Percentiles rank a stretch among this genome's conserved stretches.
These are phyloP conservation scores for Astropecten irregularis DNA, from an alignment of 53 echinoderm and acorn worm species.

Conservation along the genomic window DNA sequence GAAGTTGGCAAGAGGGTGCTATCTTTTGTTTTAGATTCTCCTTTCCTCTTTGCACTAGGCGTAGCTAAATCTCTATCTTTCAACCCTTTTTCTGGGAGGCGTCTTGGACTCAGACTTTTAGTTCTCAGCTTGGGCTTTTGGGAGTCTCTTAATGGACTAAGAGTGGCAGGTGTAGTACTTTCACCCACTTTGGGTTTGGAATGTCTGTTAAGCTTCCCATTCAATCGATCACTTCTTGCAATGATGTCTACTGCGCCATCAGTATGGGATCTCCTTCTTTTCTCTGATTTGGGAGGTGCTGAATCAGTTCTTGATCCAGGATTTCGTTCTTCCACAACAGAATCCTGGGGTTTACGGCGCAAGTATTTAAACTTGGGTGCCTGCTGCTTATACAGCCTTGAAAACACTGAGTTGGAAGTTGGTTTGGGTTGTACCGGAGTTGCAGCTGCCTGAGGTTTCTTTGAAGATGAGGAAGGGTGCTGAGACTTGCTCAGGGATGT, in stretches of 20 bases:
- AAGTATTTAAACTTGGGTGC: conserved; percentile 83
- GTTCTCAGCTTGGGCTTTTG: conserved; percentile 31
- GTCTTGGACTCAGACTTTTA: conserved; percentile 51
- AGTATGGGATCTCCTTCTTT: conserved; percentile 62
- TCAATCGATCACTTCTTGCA: conserved; percentile 21
- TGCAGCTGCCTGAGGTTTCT: neutral
- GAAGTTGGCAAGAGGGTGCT: neutral
- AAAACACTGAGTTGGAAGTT: conserved; percentile 69
- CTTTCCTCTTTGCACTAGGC: conserved; percentile 8
- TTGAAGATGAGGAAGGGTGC: neutral
- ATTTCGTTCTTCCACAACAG: conserved; percentile 42
- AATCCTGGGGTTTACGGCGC: conserved; percentile 51
- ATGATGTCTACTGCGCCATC: conserved; percentile 31
- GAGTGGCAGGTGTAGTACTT: neutral
- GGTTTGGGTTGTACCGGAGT: conserved; percentile 17
- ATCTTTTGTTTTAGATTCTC: neutral
- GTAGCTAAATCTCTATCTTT: neutral
- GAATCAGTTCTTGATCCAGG: conserved; percentile 37
- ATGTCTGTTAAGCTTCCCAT: conserved; percentile 6
- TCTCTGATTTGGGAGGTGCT: conserved; percentile 43
- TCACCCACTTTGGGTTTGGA: conserved; percentile 30
- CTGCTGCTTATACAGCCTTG: conserved; percentile 77
- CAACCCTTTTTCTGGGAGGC: neutral
- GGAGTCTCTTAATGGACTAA: neutral
- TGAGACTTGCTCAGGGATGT: neutral